phyloP scores from a whole-genome alignment of 2,888 invertebrate species.

The Gnatocerus cornutus region DNA sequence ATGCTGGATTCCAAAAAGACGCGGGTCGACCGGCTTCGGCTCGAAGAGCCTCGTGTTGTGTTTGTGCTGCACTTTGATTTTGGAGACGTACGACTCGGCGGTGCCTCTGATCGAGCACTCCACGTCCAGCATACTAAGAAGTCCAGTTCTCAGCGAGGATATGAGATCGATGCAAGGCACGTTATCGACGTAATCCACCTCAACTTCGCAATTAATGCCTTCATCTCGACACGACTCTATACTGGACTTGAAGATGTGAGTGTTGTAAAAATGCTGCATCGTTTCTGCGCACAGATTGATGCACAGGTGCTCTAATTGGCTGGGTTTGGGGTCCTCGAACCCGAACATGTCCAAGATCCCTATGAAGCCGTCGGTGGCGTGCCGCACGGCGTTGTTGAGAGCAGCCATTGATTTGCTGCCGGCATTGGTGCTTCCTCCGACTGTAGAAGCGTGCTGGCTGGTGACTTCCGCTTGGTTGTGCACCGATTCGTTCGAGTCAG shows the following conservation, averaged over 20 bases:
- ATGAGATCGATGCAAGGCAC: conserved; percentile 97
- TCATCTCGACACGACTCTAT: conserved; percentile 96
- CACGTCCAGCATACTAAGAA: conserved; percentile 93
- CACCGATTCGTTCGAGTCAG: conserved; percentile 93
- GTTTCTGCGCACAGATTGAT: conserved; percentile 97
- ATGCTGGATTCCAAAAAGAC: conserved; percentile 92
- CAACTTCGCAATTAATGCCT: conserved; percentile 90
- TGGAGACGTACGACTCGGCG: conserved; percentile 86
- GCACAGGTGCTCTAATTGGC: conserved; percentile 93
- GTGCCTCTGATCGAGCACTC: conserved; percentile 90
- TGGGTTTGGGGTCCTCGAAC: conserved; percentile 93
- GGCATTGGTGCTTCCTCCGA: conserved; percentile 81
- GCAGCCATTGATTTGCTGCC: conserved; percentile 94
- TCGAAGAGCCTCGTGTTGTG: conserved; percentile 88
- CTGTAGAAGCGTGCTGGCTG: conserved; percentile 89
- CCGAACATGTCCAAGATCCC: conserved; percentile 98
- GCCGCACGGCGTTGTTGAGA: conserved; percentile 91
- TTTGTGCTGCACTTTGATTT: conserved; percentile 86
- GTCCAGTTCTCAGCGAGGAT: conserved; percentile 91
- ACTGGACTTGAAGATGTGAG: conserved; percentile 95
- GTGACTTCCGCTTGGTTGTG: conserved; percentile 90
- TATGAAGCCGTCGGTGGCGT: conserved; percentile 95
- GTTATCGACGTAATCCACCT: conserved; percentile 95
- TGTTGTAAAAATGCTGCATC: conserved; percentile 98
- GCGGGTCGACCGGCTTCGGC: conserved; percentile 84